phyloP scores from a whole-genome alignment of 2,888 invertebrate genomes.

The Campoletis raptor region DNA sequence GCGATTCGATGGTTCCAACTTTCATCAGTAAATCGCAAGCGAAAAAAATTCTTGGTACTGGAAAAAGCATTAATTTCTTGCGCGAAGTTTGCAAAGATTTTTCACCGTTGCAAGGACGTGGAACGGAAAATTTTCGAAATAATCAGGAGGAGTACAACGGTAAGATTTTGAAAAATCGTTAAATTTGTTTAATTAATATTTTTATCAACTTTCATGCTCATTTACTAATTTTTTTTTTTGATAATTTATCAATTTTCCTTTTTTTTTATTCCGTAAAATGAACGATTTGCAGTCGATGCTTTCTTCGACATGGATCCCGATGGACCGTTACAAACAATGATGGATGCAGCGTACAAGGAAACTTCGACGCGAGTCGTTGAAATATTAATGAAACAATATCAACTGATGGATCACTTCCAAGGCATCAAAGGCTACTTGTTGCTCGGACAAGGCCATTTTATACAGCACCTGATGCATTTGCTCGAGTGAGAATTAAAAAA shows the following conservation, averaged over 20 bases:
- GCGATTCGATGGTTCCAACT: conserved; percentile 95
- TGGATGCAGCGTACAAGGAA: conserved; percentile 94
- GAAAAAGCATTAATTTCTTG: conserved; percentile 98
- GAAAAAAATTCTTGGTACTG: conserved; percentile 95
- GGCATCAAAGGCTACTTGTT: conserved; percentile 96
- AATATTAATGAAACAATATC: conserved; percentile 94
- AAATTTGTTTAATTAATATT: background rate
- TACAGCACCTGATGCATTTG: conserved; percentile 96
- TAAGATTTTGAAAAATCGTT: conserved; percentile 58
- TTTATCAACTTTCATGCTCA: background rate
- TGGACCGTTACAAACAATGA: conserved; percentile 91
- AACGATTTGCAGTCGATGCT: conserved; percentile 86
- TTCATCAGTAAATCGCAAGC: conserved; percentile 95
- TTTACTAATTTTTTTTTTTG: background rate
- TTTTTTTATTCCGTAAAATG: conserved; percentile 23
- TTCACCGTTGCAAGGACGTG: conserved; percentile 88
- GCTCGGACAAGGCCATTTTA: conserved; percentile 98
- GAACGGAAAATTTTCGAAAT: conserved; percentile 86
- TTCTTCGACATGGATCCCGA: conserved; percentile 90
- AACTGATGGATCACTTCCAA: conserved; percentile 95
- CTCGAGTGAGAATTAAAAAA: conserved; percentile 89
- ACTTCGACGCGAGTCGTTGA: conserved; percentile 95
- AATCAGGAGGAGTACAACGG: conserved; percentile 85
- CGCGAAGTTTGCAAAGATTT: conserved; percentile 96
- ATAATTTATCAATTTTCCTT: background rate